Evolutionary conservation across 2,888 invertebrate genomes (phyloP), one percentile per base, ranked within the genome.

Genomic region (Anaspis maculata): DNA sequence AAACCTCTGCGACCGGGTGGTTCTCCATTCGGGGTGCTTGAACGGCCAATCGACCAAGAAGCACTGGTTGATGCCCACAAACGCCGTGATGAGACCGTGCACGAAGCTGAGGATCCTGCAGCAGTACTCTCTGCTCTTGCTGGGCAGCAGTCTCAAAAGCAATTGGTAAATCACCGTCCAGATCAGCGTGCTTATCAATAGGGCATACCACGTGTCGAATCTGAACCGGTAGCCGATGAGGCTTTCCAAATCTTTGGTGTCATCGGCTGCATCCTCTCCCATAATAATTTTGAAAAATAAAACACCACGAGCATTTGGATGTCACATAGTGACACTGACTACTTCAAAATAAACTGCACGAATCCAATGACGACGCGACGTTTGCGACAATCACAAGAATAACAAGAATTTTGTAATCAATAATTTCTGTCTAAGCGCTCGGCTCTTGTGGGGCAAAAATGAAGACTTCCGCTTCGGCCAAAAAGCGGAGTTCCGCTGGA

Each of bases 11-110:
- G 46, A 37, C 16, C 46, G 43, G 13, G 49, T 54, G 1, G 57
- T 54, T 4, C 41, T 41, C 51, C 57, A 55, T 32, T 55, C 50
- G 4, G 57, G 56, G 37, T 51, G 51, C 10, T 53, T 49, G 38
- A 59, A 55, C 2, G 57, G 56, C n/a, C 43, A 48, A n/a, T 56
- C 61, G 9, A 54, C 47, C 3, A 44, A 9, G 38, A 61, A 62
- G 42, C 64, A 65, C 39, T 64, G 57, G 28, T 51, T 51, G 15
- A 57, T 44, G 5, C 65, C 64, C 19, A 54, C 34, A 26, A 53
- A 43, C 7, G 58, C 46, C 10, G 54, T 31, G 2, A 57, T 23
- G 9, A 51, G 3, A 13, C 61, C 65, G 41, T 66, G 65, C 2
- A 52, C 9, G 2, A 55, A 42, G 7, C 59, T 51, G n/a, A 57